These are phyloP conservation scores for Acrossocheilus wenchowensis DNA, from an alignment of 2,797 vertebrate genomes.

Conservation along the genomic window DNA sequence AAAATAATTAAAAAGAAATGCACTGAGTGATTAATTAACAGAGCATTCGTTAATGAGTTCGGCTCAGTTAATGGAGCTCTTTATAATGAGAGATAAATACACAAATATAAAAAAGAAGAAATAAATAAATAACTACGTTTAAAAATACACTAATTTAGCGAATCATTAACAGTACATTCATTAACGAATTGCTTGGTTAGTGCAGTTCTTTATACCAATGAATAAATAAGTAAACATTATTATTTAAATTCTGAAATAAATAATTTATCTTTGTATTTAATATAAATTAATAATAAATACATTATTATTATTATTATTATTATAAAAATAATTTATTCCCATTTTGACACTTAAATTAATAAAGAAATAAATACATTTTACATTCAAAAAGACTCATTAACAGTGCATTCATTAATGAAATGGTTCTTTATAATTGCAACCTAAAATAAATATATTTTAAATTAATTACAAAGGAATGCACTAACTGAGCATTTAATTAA, in stretches of 20 bases:
- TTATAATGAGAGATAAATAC: not conserved
- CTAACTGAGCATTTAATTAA: too few relatives aligned
- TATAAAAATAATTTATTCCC: not conserved
- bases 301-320: not conserved
- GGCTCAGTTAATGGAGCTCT: not conserved
- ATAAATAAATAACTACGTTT: not conserved
- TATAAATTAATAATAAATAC: not conserved
- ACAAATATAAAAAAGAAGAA: not conserved
- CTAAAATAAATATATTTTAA: too few relatives aligned
- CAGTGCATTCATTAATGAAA: not conserved
- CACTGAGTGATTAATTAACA: not conserved
- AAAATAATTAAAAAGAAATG: not conserved
- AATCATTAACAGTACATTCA: not conserved
- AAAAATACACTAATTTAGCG: not conserved
- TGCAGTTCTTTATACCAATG: not conserved
- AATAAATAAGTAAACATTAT: not conserved
- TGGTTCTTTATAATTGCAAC: not conserved
- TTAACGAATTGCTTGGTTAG: not conserved
- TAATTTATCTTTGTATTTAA: not conserved
- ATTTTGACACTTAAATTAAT: not conserved
- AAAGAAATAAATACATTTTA: not conserved
- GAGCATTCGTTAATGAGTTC: not conserved
- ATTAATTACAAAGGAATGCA: too few relatives aligned
- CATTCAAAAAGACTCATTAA: not conserved
- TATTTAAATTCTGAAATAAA: not conserved